phyloP scores from a whole-genome alignment of 2,797 vertebrate species.

The Thunnus albacares region DNA sequence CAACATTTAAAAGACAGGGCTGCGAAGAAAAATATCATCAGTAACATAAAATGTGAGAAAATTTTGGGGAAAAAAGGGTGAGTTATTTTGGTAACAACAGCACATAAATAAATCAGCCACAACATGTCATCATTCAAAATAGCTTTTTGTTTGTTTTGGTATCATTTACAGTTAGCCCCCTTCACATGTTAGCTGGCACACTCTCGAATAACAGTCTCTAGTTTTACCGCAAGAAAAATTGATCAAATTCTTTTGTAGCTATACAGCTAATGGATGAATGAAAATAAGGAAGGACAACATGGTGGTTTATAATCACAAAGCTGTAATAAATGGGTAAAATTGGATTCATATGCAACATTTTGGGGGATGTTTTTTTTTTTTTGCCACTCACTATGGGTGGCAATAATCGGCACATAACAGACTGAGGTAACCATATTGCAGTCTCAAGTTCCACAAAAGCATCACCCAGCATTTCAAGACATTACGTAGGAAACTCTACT shows the following conservation, averaged over 20 bases:
- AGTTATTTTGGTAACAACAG: not conserved
- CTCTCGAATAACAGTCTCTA: not conserved
- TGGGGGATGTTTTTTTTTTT: not conserved
- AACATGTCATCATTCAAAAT: constrained; percentile 7
- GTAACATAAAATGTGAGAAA: not conserved
- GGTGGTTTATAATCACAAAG: not conserved
- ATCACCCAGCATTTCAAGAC: not conserved
- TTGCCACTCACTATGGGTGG: not conserved
- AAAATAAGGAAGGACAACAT: not conserved
- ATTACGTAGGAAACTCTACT: not conserved
- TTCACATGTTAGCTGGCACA: not conserved
- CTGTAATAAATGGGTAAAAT: not conserved
- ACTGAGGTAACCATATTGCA: not conserved
- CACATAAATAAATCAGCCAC: constrained; percentile 2
- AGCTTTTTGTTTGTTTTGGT: not conserved
- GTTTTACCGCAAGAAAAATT: not conserved
- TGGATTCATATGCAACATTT: not conserved
- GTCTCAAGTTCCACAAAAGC: constrained; percentile 12
- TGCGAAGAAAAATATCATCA: constrained; percentile 4
- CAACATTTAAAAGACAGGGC: not conserved
- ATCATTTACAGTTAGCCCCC: not conserved
- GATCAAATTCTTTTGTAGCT: not conserved
- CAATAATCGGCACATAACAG: not conserved
- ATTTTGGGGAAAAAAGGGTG: not conserved
- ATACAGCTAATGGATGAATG: not conserved